Conservation (phyloP, 2,113 vertebrate species). For the Pholis gunnellus region DNA sequence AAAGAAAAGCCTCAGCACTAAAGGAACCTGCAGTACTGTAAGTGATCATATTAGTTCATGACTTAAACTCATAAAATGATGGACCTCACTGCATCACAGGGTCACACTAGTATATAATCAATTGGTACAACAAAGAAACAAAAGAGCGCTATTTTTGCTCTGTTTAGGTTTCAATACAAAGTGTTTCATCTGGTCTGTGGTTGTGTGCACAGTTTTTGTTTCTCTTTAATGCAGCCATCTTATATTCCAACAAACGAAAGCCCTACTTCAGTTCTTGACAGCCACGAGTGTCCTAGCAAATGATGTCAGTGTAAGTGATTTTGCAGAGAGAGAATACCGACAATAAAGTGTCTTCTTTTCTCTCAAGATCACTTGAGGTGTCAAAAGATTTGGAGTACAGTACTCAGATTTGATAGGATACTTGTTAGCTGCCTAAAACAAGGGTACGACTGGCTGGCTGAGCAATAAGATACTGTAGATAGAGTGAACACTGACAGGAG, state of each 20-base stretch:
- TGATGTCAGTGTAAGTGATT: neutral
- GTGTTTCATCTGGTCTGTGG: conserved; percentile 19
- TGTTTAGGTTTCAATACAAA: conserved; percentile 1
- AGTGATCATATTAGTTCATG: neutral
- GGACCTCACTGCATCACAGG: too few species aligned
- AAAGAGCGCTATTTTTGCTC: neutral
- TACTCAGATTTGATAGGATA: neutral
- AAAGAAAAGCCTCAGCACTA: neutral
- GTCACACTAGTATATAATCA: neutral
- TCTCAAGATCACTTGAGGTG: neutral
- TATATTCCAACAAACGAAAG: conserved; percentile 6
- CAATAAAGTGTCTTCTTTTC: neutral
- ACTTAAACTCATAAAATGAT: neutral
- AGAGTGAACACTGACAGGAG: neutral
- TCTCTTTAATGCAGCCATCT: conserved; percentile 20
- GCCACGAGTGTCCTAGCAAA: conserved; percentile 18
- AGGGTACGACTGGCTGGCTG: neutral
- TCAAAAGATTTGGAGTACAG: neutral
- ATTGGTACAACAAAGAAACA: neutral
- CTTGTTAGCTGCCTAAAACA: neutral
- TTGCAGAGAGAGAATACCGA: neutral
- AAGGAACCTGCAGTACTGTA: neutral
- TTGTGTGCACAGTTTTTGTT: neutral
- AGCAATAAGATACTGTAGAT: neutral
- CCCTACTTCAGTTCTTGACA: conserved; percentile 12